Evolutionary conservation across 2,797 vertebrate genomes (phyloP), one percentile per base, ranked within the genome.

Genomic region (Spinus olivaceus): DNA sequence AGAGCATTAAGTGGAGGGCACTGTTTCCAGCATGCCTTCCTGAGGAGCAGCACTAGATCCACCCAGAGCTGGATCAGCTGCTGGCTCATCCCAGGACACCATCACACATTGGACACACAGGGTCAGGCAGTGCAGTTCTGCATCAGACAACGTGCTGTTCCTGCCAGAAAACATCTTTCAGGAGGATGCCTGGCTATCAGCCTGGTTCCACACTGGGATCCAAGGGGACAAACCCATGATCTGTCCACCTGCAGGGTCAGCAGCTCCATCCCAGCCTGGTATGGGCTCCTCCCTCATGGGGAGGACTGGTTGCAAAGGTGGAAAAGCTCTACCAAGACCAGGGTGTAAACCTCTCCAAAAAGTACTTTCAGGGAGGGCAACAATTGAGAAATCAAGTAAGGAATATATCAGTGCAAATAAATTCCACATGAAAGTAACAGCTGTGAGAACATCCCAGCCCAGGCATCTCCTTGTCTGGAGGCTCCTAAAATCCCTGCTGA

Each of bases 241-340:
- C 51, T 10, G 60, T 25, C 54, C 0, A 0, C 20, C n/a, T 6
- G 6, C 1, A 3, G 37, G 35, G 22, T 28, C 49, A 39, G 37
- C 32, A 60, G 32, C 46, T 67, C 49, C 6, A 3, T 51, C 47
- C 35, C 44, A 83, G 27, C 23, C n/a, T 18, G 10, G 11, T 24
- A 20, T 6, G 12, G 17, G 50, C n/a, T 77, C 20, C 50, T 65
- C 8, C 37, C 37, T 64, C 46, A 14, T 1, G 2, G 27, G 50
- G 10, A 69, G n/a, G 17, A 16, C 7, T 17, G 12, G 35, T 25
- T 28, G 28, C 0, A 0, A 3, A 39, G 21, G 23, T 24, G 0
- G 78, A 70, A 80, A 78, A 41, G 0, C 3, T 87, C 47, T 23
- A 10, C 18, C 53, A 33, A 74, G 30, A 27, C 15, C 44, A 69